phyloP scores from a whole-genome alignment of 2,113 vertebrate genomes.

The Alethe castanea region DNA sequence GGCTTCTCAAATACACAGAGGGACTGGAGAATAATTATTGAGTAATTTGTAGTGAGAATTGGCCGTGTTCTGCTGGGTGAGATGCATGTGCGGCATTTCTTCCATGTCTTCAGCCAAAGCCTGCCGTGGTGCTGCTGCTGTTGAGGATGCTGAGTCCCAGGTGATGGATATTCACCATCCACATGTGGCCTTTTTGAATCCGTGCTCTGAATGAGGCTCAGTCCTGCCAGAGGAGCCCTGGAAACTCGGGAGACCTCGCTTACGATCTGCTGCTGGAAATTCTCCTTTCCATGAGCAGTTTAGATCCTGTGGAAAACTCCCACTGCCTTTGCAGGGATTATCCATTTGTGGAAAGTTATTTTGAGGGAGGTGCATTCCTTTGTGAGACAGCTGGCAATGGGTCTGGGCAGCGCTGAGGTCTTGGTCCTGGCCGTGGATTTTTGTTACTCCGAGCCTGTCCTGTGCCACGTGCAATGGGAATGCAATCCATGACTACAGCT shows the following conservation, averaged over 20 bases:
- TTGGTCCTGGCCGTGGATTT: not conserved
- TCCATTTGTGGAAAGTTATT: conserved; percentile 32
- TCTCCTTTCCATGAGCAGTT: conserved; percentile 7
- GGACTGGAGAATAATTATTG: not conserved
- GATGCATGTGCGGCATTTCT: not conserved
- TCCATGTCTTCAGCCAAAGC: not conserved
- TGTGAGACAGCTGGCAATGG: not conserved
- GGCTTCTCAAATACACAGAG: not conserved
- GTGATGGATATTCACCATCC: not conserved
- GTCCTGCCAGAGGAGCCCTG: not conserved
- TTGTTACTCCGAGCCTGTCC: not conserved
- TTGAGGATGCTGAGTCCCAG: not conserved
- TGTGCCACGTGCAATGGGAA: not conserved
- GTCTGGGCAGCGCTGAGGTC: not conserved
- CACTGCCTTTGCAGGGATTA: conserved; percentile 13
- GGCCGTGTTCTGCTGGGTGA: not conserved
- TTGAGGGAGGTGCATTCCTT: conserved; percentile 1
- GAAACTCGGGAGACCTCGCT: rapidly evolving
- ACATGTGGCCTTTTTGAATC: not conserved
- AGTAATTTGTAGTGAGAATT: not conserved
- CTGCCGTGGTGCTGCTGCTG: not conserved
- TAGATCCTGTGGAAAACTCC: conserved; percentile 40
- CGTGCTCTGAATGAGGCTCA: not conserved
- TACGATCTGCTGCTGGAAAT: not conserved
- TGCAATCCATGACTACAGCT: not conserved